Conservation (phyloP, 1,140 invertebrate species). For the Eumeta japonica region DNA sequence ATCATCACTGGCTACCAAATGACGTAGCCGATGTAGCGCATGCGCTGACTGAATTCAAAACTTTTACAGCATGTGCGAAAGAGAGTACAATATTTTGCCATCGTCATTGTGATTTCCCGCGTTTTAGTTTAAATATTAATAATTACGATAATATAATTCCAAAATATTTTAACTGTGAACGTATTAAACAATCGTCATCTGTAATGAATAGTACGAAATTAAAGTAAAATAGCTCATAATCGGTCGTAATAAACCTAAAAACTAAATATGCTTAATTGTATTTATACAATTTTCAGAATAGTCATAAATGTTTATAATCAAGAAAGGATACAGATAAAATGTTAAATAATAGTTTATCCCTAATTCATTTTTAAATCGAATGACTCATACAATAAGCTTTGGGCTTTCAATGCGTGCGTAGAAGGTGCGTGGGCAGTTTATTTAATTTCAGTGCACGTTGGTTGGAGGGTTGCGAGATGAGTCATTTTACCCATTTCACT, state of each 20-base stretch:
- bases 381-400: background rate
- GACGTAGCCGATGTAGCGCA: conserved; percentile 34
- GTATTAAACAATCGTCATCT: too few relatives aligned
- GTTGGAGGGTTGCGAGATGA: background rate
- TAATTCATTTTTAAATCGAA: background rate
- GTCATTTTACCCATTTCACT: too few relatives aligned
- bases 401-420: background rate
- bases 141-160: background rate
- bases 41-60: conserved; percentile 32
- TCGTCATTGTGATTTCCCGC: conserved; percentile 12
- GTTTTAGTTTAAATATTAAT: background rate
- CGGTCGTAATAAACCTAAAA: too few relatives aligned
- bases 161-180: background rate
- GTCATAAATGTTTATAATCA: background rate
- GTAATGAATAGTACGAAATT: too few relatives aligned
- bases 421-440: background rate
- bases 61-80: conserved; percentile 26
- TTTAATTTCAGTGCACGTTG: background rate
- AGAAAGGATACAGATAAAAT: background rate
- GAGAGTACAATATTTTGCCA: conserved; percentile 12
- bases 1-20: conserved; percentile 28
- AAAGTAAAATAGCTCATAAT: too few relatives aligned
- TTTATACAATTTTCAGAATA: background rate
- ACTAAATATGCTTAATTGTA: too few relatives aligned
- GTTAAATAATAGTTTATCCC: background rate